Evolutionary conservation across 2,797 vertebrate genomes (phyloP).

Genomic region (Smutsia gigantea): DNA sequence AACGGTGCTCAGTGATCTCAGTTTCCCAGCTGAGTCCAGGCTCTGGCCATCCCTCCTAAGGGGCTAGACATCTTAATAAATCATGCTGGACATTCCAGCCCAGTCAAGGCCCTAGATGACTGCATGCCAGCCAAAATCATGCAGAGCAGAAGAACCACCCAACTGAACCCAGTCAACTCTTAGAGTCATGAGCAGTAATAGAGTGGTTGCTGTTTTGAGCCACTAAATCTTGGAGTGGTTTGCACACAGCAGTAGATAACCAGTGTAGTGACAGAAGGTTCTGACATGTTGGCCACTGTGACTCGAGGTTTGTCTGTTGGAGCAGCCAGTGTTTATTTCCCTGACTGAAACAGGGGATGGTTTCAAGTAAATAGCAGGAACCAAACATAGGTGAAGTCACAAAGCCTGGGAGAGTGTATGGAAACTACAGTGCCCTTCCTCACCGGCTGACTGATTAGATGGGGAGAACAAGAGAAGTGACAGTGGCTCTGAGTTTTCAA

Average conservation of each 20-base stretch:
- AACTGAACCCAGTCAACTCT: neutral
- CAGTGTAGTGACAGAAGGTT: neutral
- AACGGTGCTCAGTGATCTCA: neutral
- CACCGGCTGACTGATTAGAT: too few species aligned
- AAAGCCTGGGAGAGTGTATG: neutral
- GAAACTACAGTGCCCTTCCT: neutral
- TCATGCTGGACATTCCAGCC: too few species aligned
- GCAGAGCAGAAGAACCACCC: neutral
- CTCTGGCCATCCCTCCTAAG: neutral
- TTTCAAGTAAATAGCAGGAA: too few species aligned
- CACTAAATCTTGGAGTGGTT: neutral
- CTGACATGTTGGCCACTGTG: fast-evolving
- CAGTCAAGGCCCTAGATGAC: neutral
- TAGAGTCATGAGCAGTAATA: neutral
- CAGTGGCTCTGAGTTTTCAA: neutral
- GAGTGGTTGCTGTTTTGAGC: neutral
- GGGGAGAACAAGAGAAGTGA: neutral
- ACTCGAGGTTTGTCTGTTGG: neutral
- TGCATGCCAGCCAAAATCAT: neutral
- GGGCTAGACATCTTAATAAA: neutral
- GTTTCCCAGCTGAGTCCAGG: neutral
- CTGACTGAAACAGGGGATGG: neutral
- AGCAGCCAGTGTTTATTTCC: neutral
- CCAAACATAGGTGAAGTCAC: neutral
- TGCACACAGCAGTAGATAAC: neutral